phyloP scores from a whole-genome alignment of 2,113 vertebrate genomes.

The Notarius quadriscutis region DNA sequence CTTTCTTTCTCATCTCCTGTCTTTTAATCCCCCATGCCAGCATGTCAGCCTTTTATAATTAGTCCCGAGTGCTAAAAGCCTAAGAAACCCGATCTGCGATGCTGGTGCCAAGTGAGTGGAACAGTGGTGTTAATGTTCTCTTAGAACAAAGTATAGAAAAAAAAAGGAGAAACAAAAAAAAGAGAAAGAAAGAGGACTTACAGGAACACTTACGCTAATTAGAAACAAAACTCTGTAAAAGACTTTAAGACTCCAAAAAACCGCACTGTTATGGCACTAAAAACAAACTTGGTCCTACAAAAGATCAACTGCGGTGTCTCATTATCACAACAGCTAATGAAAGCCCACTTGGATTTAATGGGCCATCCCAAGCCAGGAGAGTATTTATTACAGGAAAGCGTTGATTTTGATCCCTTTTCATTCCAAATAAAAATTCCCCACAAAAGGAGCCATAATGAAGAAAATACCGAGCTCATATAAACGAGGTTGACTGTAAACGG shows the following conservation, averaged over 20 bases:
- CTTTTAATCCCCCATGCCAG: conserved; percentile 30
- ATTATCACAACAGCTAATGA: conserved; percentile 63
- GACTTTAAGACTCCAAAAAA: conserved; percentile 31
- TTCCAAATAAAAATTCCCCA: conserved; percentile 53
- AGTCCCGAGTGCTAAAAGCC: conserved; percentile 29
- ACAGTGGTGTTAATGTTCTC: conserved; percentile 37
- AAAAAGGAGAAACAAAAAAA: not conserved
- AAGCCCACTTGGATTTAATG: conserved; percentile 50
- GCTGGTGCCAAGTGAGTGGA: not conserved
- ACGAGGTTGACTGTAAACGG: conserved; percentile 47
- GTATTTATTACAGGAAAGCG: conserved; percentile 56
- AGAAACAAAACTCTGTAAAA: conserved; percentile 61
- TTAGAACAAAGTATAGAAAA: conserved; percentile 21
- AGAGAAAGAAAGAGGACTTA: conserved; percentile 39
- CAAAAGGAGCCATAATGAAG: conserved; percentile 41
- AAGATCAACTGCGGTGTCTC: conserved; percentile 55
- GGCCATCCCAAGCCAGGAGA: conserved; percentile 53
- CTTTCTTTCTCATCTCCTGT: conserved; percentile 54
- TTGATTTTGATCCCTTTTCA: conserved; percentile 53
- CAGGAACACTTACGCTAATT: conserved; percentile 60
- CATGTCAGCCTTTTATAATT: conserved; percentile 56
- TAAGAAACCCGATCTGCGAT: not conserved
- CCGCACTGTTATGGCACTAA: conserved; percentile 42
- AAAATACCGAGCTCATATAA: conserved; percentile 40
- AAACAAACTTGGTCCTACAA: conserved; percentile 42